phyloP scores from a whole-genome alignment of 2,797 vertebrate genomes.

The Coreius guichenoti region DNA sequence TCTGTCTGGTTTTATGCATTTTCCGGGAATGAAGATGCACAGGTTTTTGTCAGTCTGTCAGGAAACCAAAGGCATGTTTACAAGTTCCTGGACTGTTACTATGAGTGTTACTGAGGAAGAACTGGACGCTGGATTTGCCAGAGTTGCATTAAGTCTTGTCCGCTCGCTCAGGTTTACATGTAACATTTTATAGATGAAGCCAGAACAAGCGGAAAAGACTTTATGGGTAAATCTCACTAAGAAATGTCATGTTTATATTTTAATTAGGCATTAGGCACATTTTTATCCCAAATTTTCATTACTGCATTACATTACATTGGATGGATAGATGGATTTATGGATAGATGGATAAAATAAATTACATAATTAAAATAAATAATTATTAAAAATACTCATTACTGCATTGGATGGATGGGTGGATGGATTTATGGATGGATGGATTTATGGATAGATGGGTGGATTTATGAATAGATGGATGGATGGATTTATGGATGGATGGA shows the following conservation, averaged over 20 bases:
- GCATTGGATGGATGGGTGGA: too few relatives aligned
- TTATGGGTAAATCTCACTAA: not conserved
- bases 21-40: not conserved
- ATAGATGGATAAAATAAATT: too few relatives aligned
- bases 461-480: too few relatives aligned
- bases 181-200: conserved; percentile 13
- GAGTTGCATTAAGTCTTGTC: not conserved
- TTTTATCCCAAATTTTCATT: not conserved
- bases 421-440: too few relatives aligned
- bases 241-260: not conserved
- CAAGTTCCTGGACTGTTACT: not conserved
- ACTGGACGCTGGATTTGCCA: not conserved
- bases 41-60: conserved; percentile 30
- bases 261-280: not conserved
- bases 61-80: conserved; percentile 24
- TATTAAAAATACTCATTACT: too few relatives aligned
- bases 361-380: too few relatives aligned
- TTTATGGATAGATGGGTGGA: too few relatives aligned
- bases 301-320: too few relatives aligned
- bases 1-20: not conserved
- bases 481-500: too few relatives aligned
- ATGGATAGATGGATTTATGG: too few relatives aligned
- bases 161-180: not conserved
- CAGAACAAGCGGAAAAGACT: not conserved
- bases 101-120: not conserved